Conservation (phyloP, 2,797 vertebrate genomes). For the Botia almorhae region DNA sequence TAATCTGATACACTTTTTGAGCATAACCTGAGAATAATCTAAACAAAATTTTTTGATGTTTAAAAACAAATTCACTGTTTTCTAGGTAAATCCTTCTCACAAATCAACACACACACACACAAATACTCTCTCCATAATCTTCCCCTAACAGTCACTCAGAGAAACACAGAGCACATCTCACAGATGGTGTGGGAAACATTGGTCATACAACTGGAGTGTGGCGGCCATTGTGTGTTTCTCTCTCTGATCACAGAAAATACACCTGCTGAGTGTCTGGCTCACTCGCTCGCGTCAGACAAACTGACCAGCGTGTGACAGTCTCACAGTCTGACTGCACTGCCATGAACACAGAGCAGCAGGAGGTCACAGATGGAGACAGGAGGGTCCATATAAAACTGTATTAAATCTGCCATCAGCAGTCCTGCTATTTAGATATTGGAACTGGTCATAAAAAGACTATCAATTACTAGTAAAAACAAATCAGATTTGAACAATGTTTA, state of each 20-base stretch:
- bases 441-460: neutral
- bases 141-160: neutral
- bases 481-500: neutral
- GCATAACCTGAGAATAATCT: too few relatives aligned
- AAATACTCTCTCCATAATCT: neutral
- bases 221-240: slow-evolving; percentile 11
- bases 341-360: slow-evolving; percentile 6
- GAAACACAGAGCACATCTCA: slow-evolving; percentile 17
- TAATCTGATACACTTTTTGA: too few relatives aligned
- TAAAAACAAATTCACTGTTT: neutral
- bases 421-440: too few relatives aligned
- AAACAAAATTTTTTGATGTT: neutral
- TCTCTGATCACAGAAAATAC: slow-evolving; percentile 9
- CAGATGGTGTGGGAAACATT: slow-evolving; percentile 17
- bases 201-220: neutral
- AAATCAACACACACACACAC: slow-evolving; percentile 2
- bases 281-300: slow-evolving; percentile 7
- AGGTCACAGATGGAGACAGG: slow-evolving; percentile 37
- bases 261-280: slow-evolving; percentile 43
- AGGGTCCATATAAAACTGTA: neutral
- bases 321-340: neutral
- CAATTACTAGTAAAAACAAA: neutral
- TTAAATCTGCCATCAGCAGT: too few relatives aligned
- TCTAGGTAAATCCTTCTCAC: neutral
- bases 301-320: slow-evolving; percentile 35